Evolutionary conservation across 2,888 invertebrate genomes (phyloP), one percentile per base, ranked within the genome.

Genomic region (Dasysyrphus tricinctus): DNA sequence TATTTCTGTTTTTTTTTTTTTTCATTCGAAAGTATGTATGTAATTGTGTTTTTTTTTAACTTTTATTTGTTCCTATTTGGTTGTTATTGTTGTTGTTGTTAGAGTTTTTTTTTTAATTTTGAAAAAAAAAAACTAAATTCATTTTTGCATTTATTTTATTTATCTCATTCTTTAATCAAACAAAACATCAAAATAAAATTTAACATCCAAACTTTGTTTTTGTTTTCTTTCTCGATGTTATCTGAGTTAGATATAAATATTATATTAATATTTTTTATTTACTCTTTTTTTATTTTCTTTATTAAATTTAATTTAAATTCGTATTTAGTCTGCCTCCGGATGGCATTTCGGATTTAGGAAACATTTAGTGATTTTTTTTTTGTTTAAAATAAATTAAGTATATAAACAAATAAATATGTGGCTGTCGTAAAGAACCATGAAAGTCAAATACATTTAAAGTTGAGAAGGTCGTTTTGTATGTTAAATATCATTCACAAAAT

Each of bases 301-400:
- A 72, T 82, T 79, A 82, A 78, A 75, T 79, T 86, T 82, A 75
- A 82, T 82, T 86, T 86, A 86, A 86, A 86, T 86, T 86, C 86
- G 86, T 86, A 82, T 86, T 67, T 86, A 86, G 82, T 78, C 65
- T 86, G 86, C 82, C 86, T 76, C 74, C 82, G 78, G 79, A 72
- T 82, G 78, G 86, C 86, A 86, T 74, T 74, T 85, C 77, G 77
- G 85, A 81, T 85, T 85, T 85, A 85, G 85, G 85, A 81, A 84
- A 84, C 80, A 84, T 75, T 85, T 56, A 77, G 63, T 56, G 24
- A 61, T 79, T 56, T 65, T 70, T n/a, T 70, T 9, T 73, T 29
- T 63, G 16, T 44, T 54, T 59, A 49, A 47, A 61, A 70, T 63
- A 69, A 14, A 37, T 74, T 78, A 61, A 32, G 19, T 29, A 8